Conservation (phyloP, 2,888 invertebrate genomes). For the Apamea epomidion region DNA sequence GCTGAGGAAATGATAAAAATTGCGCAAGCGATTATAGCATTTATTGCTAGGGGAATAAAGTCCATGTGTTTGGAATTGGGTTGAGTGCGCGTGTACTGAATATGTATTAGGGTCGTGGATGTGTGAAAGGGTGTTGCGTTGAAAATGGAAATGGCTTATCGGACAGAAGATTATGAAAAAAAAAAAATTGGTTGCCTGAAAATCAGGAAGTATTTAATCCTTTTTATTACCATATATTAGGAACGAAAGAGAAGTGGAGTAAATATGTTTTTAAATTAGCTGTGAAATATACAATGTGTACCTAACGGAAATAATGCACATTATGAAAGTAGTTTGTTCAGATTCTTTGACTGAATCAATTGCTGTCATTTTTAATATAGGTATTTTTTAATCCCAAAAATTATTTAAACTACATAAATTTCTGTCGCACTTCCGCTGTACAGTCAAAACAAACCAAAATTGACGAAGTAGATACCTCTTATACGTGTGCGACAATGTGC, state of each 20-base stretch:
- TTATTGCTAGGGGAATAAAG: slow-evolving; percentile 19
- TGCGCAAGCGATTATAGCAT: slow-evolving; percentile 42
- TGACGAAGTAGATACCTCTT: too few relatives aligned
- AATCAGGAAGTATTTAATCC: background rate
- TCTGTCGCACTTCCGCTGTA: too few relatives aligned
- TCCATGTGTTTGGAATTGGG: slow-evolving; percentile 33
- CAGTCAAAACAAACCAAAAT: too few relatives aligned
- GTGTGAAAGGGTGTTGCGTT: slow-evolving; percentile 23
- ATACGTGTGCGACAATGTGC: too few relatives aligned
- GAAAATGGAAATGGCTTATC: slow-evolving; percentile 28
- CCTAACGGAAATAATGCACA: too few relatives aligned
- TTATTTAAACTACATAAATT: too few relatives aligned
- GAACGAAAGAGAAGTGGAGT: background rate
- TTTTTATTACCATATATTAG: background rate
- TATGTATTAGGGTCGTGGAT: slow-evolving; percentile 71
- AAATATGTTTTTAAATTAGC: background rate
- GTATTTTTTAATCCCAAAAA: too few relatives aligned
- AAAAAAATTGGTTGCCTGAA: background rate
- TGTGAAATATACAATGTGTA: background rate
- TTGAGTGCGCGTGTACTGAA: slow-evolving; percentile 70
- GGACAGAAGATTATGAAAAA: background rate
- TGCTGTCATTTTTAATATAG: too few relatives aligned
- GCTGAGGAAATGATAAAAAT: slow-evolving; percentile 29
- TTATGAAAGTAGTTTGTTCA: too few relatives aligned
- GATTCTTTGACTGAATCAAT: too few relatives aligned